phyloP scores from a whole-genome alignment of 2,797 vertebrate species.

The Babyrousa celebensis region DNA sequence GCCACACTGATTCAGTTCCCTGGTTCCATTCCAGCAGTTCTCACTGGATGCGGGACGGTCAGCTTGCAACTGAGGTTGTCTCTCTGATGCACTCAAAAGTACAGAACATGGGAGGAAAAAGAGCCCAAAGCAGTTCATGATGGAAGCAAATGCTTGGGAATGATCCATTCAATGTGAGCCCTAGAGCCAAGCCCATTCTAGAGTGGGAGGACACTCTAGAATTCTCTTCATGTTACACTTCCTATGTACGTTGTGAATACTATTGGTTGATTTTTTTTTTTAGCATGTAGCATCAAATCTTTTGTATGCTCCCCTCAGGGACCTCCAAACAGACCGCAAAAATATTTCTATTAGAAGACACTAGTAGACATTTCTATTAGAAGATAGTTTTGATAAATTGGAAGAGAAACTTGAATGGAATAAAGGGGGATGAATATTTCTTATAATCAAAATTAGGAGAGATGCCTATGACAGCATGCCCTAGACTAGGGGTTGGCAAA shows the following conservation, averaged over 20 bases:
- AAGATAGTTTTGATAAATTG: slow-evolving; percentile 36
- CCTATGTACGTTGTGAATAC: neutral
- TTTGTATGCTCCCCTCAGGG: neutral
- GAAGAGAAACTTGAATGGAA: slow-evolving; percentile 12
- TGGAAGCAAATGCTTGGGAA: slow-evolving; percentile 28
- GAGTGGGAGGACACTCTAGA: neutral
- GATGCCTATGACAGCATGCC: neutral
- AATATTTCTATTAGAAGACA: neutral
- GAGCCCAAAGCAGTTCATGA: neutral
- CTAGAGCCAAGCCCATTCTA: neutral
- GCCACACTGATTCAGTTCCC: neutral
- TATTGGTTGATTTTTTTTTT: neutral
- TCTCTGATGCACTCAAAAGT: neutral
- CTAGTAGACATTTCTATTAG: neutral
- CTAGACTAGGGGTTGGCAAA: neutral
- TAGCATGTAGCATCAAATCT: neutral
- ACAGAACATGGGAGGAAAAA: neutral
- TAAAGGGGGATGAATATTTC: neutral
- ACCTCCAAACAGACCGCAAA: neutral
- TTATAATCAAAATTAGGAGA: neutral
- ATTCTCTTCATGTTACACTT: neutral
- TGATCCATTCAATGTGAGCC: neutral
- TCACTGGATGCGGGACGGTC: neutral
- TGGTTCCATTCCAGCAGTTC: neutral
- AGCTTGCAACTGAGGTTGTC: neutral